Percentiles rank a stretch among this genome's conserved stretches.
phyloP scores from a whole-genome alignment of 2,888 invertebrate species.

The Petrolisthes manimaculis region DNA sequence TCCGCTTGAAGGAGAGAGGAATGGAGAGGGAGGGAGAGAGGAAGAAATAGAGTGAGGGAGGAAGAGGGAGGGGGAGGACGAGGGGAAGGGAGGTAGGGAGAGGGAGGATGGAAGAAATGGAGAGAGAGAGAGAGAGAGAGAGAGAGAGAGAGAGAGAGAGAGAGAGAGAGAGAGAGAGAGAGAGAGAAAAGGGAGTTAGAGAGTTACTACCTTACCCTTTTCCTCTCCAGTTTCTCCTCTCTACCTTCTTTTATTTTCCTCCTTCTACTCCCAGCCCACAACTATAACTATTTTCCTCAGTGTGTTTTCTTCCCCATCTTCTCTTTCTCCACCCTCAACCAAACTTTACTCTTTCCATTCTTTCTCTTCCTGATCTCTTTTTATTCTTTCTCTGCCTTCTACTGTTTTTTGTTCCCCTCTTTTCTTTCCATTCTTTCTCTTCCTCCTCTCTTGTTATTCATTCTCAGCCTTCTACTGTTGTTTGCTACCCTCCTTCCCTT shows the following conservation, averaged over 20 bases:
- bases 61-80: not conserved
- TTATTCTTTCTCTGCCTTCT: not conserved
- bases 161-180: slow-evolving; percentile 5
- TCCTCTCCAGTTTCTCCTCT: not conserved
- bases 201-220: not conserved
- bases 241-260: not conserved
- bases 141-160: not conserved
- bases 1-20: not conserved
- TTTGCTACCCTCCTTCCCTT: slow-evolving; percentile 4
- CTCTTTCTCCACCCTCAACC: not conserved
- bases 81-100: not conserved
- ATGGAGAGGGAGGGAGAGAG: not conserved
- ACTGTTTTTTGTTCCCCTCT: not conserved
- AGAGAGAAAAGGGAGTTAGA: slow-evolving; percentile 1
- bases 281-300: not conserved
- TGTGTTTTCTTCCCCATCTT: not conserved
- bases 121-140: not conserved
- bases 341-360: not conserved
- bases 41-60: not conserved
- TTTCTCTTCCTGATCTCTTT: not conserved
- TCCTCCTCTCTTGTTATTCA: not conserved
- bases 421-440: not conserved
- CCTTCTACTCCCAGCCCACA: not conserved
- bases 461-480: not conserved
- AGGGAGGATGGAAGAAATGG: not conserved